A percentile compares a stretch with the other conserved stretches of the same genome.
Conservation (phyloP, 2,797 vertebrate species). For the Thripadectes ignobilis region DNA sequence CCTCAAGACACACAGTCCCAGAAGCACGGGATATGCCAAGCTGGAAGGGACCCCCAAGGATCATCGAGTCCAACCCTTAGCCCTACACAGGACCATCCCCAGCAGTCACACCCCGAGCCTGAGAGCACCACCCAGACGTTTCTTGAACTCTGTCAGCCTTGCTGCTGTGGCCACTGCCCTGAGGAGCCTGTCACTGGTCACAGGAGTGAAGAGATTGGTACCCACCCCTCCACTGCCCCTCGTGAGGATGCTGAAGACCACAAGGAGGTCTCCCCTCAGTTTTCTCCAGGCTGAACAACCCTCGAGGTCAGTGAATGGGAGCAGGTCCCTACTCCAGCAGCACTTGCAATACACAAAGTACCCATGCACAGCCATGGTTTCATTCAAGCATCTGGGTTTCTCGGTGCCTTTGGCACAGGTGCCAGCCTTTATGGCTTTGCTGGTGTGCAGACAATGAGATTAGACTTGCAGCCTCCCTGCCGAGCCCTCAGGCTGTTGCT, state of each 20-base stretch:
- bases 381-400: not conserved
- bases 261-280: not conserved
- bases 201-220: not conserved
- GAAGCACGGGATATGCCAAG: too few species aligned
- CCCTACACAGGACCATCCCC: not conserved
- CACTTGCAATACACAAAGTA: not conserved
- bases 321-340: not conserved
- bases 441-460: not conserved
- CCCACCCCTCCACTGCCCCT: not conserved
- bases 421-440: not conserved
- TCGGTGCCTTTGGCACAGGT: not conserved
- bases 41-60: not conserved
- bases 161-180: not conserved
- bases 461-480: not conserved
- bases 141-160: not conserved
- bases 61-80: not conserved
- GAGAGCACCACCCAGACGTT: not conserved
- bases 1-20: not conserved
- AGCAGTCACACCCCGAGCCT: not conserved
- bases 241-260: not conserved
- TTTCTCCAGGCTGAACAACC: not conserved
- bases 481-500: not conserved
- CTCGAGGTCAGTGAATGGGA: not conserved
- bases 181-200: not conserved
- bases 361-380: not conserved